These are phyloP conservation scores for Lepidocyrtinus sp. DNA, from an alignment of 2,888 invertebrate species.

Conservation along the genomic window DNA sequence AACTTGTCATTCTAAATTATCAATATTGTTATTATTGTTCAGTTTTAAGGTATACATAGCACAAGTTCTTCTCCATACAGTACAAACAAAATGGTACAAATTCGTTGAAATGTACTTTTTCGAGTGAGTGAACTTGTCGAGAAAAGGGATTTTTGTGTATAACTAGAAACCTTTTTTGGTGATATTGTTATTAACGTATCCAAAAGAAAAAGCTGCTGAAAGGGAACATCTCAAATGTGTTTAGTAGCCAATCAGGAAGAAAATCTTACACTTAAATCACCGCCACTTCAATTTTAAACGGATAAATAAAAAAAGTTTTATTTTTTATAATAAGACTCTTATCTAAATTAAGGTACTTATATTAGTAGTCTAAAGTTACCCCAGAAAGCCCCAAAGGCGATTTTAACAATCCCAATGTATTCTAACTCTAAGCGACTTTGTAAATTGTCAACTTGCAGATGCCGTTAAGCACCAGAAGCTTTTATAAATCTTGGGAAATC, in stretches of 20 bases:
- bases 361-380: too few relatives aligned
- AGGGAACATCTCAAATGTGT: neutral
- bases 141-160: conserved; percentile 4
- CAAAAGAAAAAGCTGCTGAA: conserved; percentile 38
- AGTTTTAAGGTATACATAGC: neutral
- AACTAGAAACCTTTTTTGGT: conserved; percentile 13
- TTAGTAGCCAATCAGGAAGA: conserved; percentile 47
- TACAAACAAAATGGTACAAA: conserved; percentile 27
- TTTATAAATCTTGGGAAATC: too few relatives aligned
- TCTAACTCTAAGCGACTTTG: too few relatives aligned
- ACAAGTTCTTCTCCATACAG: neutral
- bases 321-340: too few relatives aligned
- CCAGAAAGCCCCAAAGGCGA: too few relatives aligned
- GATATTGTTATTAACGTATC: conserved; percentile 1
- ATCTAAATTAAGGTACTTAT: too few relatives aligned
- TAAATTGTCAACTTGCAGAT: too few relatives aligned
- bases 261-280: conserved; percentile 50
- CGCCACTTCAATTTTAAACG: too few relatives aligned
- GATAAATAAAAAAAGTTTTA: too few relatives aligned
- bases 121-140: conserved; percentile 18
- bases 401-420: too few relatives aligned
- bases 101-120: conserved; percentile 31
- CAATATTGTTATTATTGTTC: conserved; percentile 13
- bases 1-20: conserved; percentile 56
- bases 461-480: too few relatives aligned